A percentile compares a stretch with the other conserved stretches of the same genome.
Evolutionary conservation across 2,888 invertebrate genomes (phyloP).

Genomic region (Ametastegia equiseti): DNA sequence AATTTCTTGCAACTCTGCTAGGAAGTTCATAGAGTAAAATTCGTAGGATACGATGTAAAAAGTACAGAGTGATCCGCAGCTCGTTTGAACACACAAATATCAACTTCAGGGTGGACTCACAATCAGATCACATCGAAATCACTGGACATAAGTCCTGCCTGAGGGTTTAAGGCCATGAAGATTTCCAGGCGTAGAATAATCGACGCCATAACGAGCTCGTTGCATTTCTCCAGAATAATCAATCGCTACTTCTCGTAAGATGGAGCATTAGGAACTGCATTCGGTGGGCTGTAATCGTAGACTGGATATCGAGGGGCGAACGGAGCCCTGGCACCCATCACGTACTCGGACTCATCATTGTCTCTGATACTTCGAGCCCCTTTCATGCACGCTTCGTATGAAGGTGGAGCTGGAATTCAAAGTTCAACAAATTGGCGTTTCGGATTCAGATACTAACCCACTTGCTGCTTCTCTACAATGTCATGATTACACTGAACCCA

Average conservation of each 20-base stretch:
- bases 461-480: not conserved
- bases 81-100: no score
- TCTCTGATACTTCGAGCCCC: conserved; percentile 35
- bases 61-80: no score
- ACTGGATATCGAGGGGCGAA: conserved; percentile 49
- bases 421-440: not conserved
- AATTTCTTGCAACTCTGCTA: no score
- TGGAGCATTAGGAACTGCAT: not conserved
- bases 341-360: conserved; percentile 28
- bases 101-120: no score
- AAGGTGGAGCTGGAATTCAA: conserved; percentile 49
- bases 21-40: no score
- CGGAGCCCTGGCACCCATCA: conserved; percentile 15
- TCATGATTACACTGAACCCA: not conserved
- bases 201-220: not conserved
- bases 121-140: not conserved
- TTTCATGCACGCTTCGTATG: conserved; percentile 42
- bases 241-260: not conserved
- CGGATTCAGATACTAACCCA: no score
- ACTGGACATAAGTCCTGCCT: not conserved
- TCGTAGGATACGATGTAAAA: no score
- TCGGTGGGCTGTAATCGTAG: conserved; percentile 13
- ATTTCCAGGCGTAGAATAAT: not conserved
- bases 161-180: not conserved
- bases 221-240: not conserved